Base-by-base conservation (phyloP, 1,140 invertebrate genomes). In the Apolygus lucorum region DNA sequence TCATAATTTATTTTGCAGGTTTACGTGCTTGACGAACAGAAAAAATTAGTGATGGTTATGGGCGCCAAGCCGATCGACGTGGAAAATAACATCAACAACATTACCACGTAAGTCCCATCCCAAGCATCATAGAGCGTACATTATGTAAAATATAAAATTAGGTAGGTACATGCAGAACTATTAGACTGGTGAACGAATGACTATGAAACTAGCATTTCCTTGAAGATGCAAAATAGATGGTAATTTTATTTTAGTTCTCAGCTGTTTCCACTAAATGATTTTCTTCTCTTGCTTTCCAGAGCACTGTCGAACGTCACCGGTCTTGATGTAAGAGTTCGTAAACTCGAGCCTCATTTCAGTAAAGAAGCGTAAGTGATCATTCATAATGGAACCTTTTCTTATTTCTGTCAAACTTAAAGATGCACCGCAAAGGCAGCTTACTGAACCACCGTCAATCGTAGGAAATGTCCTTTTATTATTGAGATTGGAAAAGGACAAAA, bases 11-110 rank as follows among this genome's bases (percentile, higher is more conserved):
- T 52, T 74, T 75, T 77, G 25, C 73, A 90, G 88, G 86, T 93
- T 1, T 91, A 92, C 77, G 85, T 93, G 2, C 78, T 93, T 54
- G 89, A 92, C 72, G 90, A 91, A 75, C 84, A 86, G 34, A 89
- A 88, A 72, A 88, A 92, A 77, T 82, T 93, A 13, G 85, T 91
- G 0, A 83, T 93, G 75, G 88, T 90, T 0, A 83, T 93, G 69
- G 88, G 84, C 1, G 85, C 85, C 0, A 88, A 85, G 72, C 90
- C 91, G 0, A 84, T 86, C 29, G 86, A 90, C 63, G 84, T 92
- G 2, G 90, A 92, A 75, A 83, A 82, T 26, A 81, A 85, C 69
- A 81, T 89, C 42, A 83, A 86, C 4, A 88, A 87, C 63, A 88
- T 92, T 13, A 87, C 88, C 1, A 75, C 72, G 84, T 85, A 77